Base-by-base conservation (phyloP, 2,888 invertebrate genomes). In the Chaetogeoica ovagalla region DNA sequence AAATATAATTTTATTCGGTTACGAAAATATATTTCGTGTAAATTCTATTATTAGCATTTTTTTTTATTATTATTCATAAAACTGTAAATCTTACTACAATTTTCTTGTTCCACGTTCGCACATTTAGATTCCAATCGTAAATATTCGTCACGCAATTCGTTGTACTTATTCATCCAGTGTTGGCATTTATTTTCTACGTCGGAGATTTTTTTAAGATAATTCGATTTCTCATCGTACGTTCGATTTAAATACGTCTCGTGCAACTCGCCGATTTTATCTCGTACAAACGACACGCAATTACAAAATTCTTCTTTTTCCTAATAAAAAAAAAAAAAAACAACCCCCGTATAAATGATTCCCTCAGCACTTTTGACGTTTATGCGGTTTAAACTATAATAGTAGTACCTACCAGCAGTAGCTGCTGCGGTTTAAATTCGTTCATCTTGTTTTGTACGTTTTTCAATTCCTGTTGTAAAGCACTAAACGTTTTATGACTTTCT, bases 111-210 rank as follows among this genome's bases (percentile, higher is more conserved):
- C 8, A 70, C 39, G 21, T 17, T 5, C 9, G 70, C 6, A 55
- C 39, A 63, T 55, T 79, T 70, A n/a, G 62, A 55, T 79, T 79
- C 77, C 19, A 70, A 13, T 39, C 17, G 48, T 7, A 70, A 63
- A 19, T 70, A 70, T 62, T 70, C 70, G 4, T 52, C 62, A 13
- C 60, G 19, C 21, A 79, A 23, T 39, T 70, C 70, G 15, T 79
- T 17, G 39, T 79, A 79, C 55, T 79, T 79, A 6, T 70, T 60
- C 9, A n/a, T 70, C 77, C 77, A 79, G 55, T 55, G 11, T 55
- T 63, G 70, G 21, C 62, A 55, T 62, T 79, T 79, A 13, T 70
- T 70, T 63, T 79, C 70, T 62, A 23, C 5, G 39, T 79, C 70
- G 2, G 63, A 7, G 19, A 70, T 55, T 4, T 23, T 79, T 23